Evolutionary conservation across 2,797 vertebrate genomes (phyloP), one percentile per base, ranked within the genome.

Genomic region (Lithobates sylvaticus): DNA sequence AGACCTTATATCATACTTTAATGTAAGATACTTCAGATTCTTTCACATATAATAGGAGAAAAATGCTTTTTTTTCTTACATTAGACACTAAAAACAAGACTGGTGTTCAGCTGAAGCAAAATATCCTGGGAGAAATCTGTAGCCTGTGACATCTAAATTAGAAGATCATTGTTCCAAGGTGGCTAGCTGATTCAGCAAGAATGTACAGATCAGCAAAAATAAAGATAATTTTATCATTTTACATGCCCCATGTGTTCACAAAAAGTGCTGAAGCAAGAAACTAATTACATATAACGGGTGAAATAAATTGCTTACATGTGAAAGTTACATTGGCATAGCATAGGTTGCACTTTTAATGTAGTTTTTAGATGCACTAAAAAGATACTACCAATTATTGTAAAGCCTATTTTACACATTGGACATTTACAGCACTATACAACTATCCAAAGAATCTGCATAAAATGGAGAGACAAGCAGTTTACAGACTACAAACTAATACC

Each of bases 111-210:
- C 21, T 50, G 32, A 58, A 72, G n/a, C 29, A 84, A 67, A 67
- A 76, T 76, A 84, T 69, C 82, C 26, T 84, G 74, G 74, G 82
- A 69, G 64, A 84, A 68, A 84, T 84, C 73, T 77, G 42, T 84
- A 77, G 64, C 50, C 75, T 84, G 54, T 84, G 83, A 76, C 75
- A 84, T 84, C 42, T 76, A 70, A 77, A 71, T 61, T 84, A 78
- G 75, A 61, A 47, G 75, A 64, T 84, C 50, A 78, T 42, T 84
- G 83, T 84, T 78, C 75, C 67, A 78, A 15, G 54, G 44, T 84
- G 74, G 47, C 75, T 42, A 78, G 83, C 83, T 78, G 75, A 72
- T 70, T 78, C 75, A 78, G 75, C 50, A 34, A 64, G 34, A 77
- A 72, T 84, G 44, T 39, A 42, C 15, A 84, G 47, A 71, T 78